Conservation (phyloP, 2,888 invertebrate species). For the Acanthosepion lycidas region DNA sequence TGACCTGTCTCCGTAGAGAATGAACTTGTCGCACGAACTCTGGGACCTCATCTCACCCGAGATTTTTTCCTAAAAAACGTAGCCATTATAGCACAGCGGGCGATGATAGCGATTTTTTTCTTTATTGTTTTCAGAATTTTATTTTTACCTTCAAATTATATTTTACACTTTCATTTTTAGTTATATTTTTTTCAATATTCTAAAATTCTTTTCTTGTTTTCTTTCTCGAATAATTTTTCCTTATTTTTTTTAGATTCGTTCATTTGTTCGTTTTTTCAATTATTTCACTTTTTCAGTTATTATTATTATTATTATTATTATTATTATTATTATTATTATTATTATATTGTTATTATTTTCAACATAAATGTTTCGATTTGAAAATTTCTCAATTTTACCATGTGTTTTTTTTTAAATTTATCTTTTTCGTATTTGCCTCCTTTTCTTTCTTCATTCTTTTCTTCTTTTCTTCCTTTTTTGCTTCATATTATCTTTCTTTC, state of each 20-base stretch:
- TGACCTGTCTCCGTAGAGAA: not conserved
- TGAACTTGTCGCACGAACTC: not conserved
- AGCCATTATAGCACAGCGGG: not conserved
- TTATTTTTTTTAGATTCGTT: not conserved
- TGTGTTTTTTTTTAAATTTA: not conserved
- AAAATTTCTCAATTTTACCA: too few relatives aligned
- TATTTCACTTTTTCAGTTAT: not conserved
- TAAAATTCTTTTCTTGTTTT: not conserved
- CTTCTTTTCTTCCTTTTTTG: not conserved
- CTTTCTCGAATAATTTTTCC: not conserved
- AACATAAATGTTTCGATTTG: too few relatives aligned
- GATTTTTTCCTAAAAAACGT: not conserved
- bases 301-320: too few relatives aligned
- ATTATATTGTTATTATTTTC: too few relatives aligned
- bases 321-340: too few relatives aligned
- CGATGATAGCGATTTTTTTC: not conserved
- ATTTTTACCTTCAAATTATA: not conserved
- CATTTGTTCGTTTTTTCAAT: not conserved
- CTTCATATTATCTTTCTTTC: not conserved
- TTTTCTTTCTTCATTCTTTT: not conserved
- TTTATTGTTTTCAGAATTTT: not conserved
- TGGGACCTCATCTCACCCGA: not conserved
- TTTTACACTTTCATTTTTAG: not conserved
- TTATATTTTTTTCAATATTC: not conserved
- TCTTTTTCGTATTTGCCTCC: not conserved